phyloP scores from a whole-genome alignment of 1,140 invertebrate species.

The Pachypeltis micranthus region DNA sequence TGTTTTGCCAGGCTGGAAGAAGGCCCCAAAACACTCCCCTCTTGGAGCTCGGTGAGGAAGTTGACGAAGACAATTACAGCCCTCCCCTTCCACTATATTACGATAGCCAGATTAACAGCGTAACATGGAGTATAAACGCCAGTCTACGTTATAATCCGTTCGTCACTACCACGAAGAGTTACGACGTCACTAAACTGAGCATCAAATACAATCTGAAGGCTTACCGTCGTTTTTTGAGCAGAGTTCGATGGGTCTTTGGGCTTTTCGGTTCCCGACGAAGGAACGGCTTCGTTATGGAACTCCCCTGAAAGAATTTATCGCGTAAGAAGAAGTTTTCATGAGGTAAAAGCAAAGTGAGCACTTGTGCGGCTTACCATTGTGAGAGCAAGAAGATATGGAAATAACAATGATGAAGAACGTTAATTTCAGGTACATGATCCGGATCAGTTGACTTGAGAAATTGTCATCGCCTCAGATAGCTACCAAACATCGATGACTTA shows the following conservation, averaged over 20 bases:
- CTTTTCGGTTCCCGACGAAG: not conserved
- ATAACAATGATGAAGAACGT: slow-evolving; percentile 5
- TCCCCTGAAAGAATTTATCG: not conserved
- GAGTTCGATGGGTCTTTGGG: slow-evolving; percentile 3
- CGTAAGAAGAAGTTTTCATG: not conserved
- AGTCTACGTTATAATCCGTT: not conserved
- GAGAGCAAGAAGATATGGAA: slow-evolving; percentile 1
- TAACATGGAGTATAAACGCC: not conserved
- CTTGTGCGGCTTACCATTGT: not conserved
- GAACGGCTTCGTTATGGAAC: slow-evolving; percentile 7
- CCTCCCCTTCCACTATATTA: too few relatives aligned
- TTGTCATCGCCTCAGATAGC: too few relatives aligned
- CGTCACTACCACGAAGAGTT: not conserved
- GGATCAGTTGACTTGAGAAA: not conserved
- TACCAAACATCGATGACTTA: too few relatives aligned
- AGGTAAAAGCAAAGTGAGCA: not conserved
- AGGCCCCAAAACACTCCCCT: too few relatives aligned
- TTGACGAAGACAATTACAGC: too few relatives aligned
- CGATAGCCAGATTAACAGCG: too few relatives aligned
- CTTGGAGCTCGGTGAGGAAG: too few relatives aligned
- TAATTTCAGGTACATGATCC: slow-evolving; percentile 6
- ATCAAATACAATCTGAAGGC: not conserved
- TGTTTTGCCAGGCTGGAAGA: too few relatives aligned
- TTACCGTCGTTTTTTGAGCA: not conserved
- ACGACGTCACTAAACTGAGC: not conserved